phyloP scores from a whole-genome alignment of 1,140 invertebrate species.

The Drosophila takahashii region DNA sequence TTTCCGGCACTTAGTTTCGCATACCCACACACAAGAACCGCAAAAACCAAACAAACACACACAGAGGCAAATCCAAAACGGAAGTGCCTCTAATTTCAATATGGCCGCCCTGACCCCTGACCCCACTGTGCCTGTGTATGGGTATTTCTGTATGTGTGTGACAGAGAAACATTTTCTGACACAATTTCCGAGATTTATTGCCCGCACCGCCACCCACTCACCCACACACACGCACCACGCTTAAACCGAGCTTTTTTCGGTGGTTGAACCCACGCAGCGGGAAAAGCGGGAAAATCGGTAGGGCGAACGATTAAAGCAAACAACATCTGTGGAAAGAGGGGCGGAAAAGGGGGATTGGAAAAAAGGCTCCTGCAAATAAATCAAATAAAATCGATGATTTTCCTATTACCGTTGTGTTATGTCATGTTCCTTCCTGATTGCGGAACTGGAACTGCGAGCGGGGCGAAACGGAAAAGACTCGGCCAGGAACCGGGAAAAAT shows the following conservation, averaged over 20 bases:
- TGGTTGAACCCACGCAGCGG: constrained; percentile 27
- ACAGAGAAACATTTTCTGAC: constrained; percentile 77
- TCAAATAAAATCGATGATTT: constrained; percentile 82
- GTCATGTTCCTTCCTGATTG: constrained; percentile 70
- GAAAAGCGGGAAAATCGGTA: constrained; percentile 9
- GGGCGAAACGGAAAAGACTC: constrained; percentile 27
- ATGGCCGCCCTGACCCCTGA: constrained; percentile 57
- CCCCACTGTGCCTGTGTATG: constrained; percentile 12
- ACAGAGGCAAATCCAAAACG: constrained; percentile 53
- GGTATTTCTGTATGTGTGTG: constrained; percentile 10
- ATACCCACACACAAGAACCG: constrained; percentile 38
- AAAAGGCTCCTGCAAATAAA: constrained; percentile 62
- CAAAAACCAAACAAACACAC: constrained; percentile 19
- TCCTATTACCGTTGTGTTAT: constrained; percentile 81
- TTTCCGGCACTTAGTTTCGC: constrained; percentile 76
- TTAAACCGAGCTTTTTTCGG: constrained; percentile 25
- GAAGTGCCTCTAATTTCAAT: constrained; percentile 81
- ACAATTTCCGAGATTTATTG: constrained; percentile 82
- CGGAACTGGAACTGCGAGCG: constrained; percentile 14
- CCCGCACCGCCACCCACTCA: constrained; percentile 29
- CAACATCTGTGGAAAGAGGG: constrained; percentile 5
- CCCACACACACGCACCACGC: constrained; percentile 13
- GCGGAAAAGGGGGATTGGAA: background rate
- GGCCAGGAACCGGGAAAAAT: constrained; percentile 24
- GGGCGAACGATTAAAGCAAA: constrained; percentile 33